Percentiles rank a stretch among this genome's conserved stretches.
Evolutionary conservation across 2,113 vertebrate species (phyloP).

Genomic region (Bujurquina vittata): DNA sequence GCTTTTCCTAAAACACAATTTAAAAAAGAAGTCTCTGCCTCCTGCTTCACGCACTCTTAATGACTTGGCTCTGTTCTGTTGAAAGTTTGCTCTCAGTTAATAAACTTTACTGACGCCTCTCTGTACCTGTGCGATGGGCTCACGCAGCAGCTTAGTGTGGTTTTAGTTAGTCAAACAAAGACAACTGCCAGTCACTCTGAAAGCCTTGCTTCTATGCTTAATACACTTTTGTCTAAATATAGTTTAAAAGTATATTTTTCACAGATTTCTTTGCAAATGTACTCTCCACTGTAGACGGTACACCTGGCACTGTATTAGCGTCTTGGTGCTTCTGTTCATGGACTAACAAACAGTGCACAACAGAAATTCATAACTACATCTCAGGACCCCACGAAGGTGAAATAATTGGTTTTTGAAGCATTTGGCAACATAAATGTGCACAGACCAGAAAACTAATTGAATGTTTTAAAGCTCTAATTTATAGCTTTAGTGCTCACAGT

Average conservation of each 20-base stretch:
- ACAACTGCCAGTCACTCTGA: slow-evolving; percentile 16
- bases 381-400: background rate
- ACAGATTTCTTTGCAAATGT: background rate
- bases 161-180: slow-evolving; percentile 31
- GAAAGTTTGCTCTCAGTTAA: slow-evolving; percentile 12
- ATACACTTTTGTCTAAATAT: background rate
- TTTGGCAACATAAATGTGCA: too few species aligned
- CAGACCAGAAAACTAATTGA: background rate
- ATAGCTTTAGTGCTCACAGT: too few species aligned
- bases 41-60: slow-evolving; percentile 22
- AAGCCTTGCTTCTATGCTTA: background rate
- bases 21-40: background rate
- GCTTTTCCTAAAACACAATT: slow-evolving; percentile 51
- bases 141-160: slow-evolving; percentile 13
- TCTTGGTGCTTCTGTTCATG: background rate
- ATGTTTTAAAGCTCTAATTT: background rate
- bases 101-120: slow-evolving; percentile 14
- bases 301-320: background rate
- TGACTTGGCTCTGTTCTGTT: slow-evolving; percentile 16
- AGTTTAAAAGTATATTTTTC: background rate
- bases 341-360: background rate
- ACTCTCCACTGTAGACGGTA: background rate
- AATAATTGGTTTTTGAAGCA: background rate
- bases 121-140: slow-evolving; percentile 24
- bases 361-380: background rate